phyloP scores from a whole-genome alignment of 2,888 invertebrate species.

The Zaprionus bogoriensis region DNA sequence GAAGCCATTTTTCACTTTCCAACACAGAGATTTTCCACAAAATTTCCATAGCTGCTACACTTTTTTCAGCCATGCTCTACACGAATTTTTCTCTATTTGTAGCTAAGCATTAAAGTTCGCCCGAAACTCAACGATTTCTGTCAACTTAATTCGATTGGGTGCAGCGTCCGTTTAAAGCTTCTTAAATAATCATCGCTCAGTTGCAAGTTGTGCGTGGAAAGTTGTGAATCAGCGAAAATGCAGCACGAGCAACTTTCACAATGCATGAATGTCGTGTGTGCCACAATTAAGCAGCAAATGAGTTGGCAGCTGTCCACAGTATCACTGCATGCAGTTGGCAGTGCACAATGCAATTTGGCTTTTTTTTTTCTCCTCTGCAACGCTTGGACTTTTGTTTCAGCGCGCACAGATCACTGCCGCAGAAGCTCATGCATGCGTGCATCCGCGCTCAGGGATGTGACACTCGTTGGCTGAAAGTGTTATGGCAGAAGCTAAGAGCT shows the following conservation, averaged over 20 bases:
- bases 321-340: too few relatives aligned
- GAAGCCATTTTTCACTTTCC: conserved; percentile 22
- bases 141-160: conserved; percentile 18
- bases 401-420: background rate
- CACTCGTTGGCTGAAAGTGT: background rate
- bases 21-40: background rate
- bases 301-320: conserved; percentile 41
- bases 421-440: background rate
- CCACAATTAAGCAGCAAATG: conserved; percentile 41
- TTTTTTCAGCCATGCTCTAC: background rate
- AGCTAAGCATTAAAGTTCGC: too few relatives aligned
- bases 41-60: conserved; percentile 16
- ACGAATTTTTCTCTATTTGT: background rate
- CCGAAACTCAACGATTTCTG: too few relatives aligned
- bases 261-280: conserved; percentile 37
- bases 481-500: background rate
- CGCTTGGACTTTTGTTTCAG: conserved; percentile 12
- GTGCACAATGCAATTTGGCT: too few relatives aligned
- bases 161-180: conserved; percentile 31
- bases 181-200: conserved; percentile 34
- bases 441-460: too few relatives aligned
- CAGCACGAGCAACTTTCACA: conserved; percentile 24
- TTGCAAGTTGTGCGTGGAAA: conserved; percentile 5
- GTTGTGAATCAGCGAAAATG: conserved; percentile 7
- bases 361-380: background rate